A percentile compares a stretch with the other conserved stretches of the same genome.
phyloP scores from a whole-genome alignment of 1,140 invertebrate genomes.

The Megalonaias nervosa region DNA sequence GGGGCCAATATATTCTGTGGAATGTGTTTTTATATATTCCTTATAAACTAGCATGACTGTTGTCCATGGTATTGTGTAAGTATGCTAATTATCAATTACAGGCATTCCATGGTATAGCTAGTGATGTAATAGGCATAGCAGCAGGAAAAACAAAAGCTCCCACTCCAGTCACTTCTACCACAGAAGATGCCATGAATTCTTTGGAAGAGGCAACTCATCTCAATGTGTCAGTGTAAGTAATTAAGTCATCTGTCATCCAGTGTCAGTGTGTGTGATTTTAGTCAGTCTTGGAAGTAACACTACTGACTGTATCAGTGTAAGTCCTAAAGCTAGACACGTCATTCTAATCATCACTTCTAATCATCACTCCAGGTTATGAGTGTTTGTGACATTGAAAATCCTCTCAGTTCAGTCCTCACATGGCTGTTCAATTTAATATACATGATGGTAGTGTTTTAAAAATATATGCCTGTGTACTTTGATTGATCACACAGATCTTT shows the following conservation, averaged over 20 bases:
- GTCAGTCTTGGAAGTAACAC: conserved; percentile 35
- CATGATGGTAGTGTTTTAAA: too few species aligned
- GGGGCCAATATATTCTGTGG: too few species aligned
- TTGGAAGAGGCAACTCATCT: conserved; percentile 58
- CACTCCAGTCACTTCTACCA: conserved; percentile 39
- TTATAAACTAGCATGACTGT: too few species aligned
- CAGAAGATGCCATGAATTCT: conserved; percentile 25
- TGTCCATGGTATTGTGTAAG: too few species aligned
- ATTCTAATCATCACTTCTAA: neutral
- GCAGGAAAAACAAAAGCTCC: conserved; percentile 62
- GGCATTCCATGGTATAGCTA: conserved; percentile 80
- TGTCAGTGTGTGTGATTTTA: neutral
- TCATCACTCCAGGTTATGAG: neutral
- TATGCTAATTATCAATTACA: conserved; percentile 29
- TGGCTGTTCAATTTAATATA: too few species aligned
- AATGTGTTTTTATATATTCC: too few species aligned
- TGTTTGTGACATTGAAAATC: too few species aligned
- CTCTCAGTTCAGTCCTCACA: too few species aligned
- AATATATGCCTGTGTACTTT: too few species aligned
- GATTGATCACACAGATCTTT: too few species aligned
- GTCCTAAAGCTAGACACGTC: neutral
- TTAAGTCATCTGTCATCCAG: neutral
- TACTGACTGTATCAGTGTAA: conserved; percentile 27
- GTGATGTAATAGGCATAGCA: conserved; percentile 68
- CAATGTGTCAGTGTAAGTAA: conserved; percentile 61